Evolutionary conservation across 2,797 vertebrate species (phyloP).

Genomic region (Trachops cirrhosus): DNA sequence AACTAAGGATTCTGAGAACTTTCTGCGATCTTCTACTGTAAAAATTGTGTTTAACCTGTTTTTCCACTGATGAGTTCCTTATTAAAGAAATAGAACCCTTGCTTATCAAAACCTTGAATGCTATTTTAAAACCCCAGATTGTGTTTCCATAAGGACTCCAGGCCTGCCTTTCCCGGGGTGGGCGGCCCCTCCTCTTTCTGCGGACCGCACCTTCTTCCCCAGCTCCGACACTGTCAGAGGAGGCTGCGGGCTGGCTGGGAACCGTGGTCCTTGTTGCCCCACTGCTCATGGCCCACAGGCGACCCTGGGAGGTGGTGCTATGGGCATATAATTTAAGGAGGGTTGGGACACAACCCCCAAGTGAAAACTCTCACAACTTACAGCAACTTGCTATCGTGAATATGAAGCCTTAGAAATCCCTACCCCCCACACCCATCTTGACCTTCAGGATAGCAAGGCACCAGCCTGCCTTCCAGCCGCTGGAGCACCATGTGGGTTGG

Average conservation of each 20-base stretch:
- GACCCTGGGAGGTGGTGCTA: not conserved
- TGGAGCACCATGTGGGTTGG: not conserved
- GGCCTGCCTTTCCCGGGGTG: not conserved
- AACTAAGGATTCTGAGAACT: conserved; percentile 34
- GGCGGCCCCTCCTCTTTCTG: no score
- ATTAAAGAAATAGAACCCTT: not conserved
- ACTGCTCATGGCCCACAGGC: no score
- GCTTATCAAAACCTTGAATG: not conserved
- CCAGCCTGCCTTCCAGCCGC: not conserved
- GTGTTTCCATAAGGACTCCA: not conserved
- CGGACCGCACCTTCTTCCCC: no score
- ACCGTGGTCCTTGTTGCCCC: no score
- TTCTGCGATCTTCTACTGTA: conserved; percentile 32
- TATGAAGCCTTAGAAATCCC: not conserved
- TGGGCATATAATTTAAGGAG: not conserved
- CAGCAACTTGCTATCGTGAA: not conserved
- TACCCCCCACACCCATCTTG: no score
- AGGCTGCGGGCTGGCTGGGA: no score
- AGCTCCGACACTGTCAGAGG: not conserved
- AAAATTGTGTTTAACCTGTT: not conserved
- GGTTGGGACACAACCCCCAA: not conserved
- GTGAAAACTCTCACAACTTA: not conserved
- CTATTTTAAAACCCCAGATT: not conserved
- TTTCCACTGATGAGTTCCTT: not conserved
- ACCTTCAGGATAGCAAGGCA: not conserved